These are phyloP conservation scores for Laticauda colubrina DNA, from an alignment of 2,113 vertebrate genomes.

Conservation along the genomic window DNA sequence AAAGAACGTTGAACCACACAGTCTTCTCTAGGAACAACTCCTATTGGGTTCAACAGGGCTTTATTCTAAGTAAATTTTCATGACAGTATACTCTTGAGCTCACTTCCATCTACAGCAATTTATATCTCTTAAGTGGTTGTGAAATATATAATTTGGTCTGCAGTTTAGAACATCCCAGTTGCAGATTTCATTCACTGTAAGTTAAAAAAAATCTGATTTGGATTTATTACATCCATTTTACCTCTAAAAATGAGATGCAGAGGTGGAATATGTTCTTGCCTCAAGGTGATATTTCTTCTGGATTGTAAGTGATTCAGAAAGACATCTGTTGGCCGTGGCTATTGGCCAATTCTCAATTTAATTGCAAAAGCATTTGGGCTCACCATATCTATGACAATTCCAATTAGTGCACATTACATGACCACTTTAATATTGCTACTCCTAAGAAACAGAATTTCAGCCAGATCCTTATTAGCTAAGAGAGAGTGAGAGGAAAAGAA, in stretches of 20 bases:
- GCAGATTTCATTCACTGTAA: not conserved
- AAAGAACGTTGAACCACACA: not conserved
- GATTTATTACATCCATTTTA: not conserved
- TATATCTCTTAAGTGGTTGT: not conserved
- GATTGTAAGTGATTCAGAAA: not conserved
- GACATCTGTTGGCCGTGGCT: conserved; percentile 52
- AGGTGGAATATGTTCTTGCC: conserved; percentile 14
- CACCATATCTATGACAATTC: conserved; percentile 19
- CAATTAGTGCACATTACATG: not conserved
- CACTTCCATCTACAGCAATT: not conserved
- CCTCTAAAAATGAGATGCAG: not conserved
- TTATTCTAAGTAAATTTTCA: not conserved
- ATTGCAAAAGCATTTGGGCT: conserved; percentile 3
- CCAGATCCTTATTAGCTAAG: conserved; percentile 15
- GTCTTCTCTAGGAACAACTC: not conserved
- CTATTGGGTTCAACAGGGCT: not conserved
- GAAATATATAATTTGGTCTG: not conserved
- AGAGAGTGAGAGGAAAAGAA: not conserved
- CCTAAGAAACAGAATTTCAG: not conserved
- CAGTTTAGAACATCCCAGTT: not conserved
- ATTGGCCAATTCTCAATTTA: conserved; percentile 48
- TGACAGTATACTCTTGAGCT: not conserved
- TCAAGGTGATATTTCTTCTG: conserved; percentile 19
- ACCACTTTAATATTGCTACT: not conserved
- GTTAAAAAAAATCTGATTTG: not conserved